A percentile compares a stretch with the other conserved stretches of the same genome.
Conservation (phyloP, 92 coral and sea anemone species). For the Actinostola sp. region DNA sequence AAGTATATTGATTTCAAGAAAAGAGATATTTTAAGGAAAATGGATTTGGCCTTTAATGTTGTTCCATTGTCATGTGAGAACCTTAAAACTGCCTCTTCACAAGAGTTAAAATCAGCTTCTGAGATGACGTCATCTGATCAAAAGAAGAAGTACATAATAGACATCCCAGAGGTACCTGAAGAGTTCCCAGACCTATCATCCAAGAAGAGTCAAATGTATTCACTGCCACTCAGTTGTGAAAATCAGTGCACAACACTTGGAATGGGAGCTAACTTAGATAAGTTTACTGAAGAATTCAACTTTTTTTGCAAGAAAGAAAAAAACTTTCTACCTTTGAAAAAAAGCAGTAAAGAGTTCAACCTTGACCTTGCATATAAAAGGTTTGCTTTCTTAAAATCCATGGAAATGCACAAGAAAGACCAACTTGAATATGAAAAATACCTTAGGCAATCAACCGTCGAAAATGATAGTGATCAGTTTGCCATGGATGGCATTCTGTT, state of each 20-base stretch:
- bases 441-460: constrained; percentile 7
- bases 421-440: constrained; percentile 22
- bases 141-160: constrained; percentile 6
- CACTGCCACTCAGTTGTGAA: constrained; percentile 36
- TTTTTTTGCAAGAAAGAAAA: constrained; percentile 7
- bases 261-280: constrained; percentile 23
- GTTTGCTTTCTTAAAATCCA: constrained; percentile 41
- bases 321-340: constrained; percentile 31
- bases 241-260: constrained; percentile 48
- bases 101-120: constrained; percentile 13
- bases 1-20: constrained; percentile 23
- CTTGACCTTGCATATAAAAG: constrained; percentile 36
- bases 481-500: not conserved
- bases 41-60: constrained; percentile 34
- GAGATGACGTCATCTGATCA: not conserved
- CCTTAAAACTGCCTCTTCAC: constrained; percentile 12
- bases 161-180: constrained; percentile 20
- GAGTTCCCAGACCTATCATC: constrained; percentile 32
- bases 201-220: constrained; percentile 16
- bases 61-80: constrained; percentile 13
- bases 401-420: constrained; percentile 36
- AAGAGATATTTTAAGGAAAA: constrained; percentile 32
- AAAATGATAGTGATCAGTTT: not conserved
- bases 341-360: constrained; percentile 20
- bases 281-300: constrained; percentile 32